These are phyloP conservation scores for Eudasyphora cyanicolor DNA, from an alignment of 2,888 invertebrate genomes.

Conservation along the genomic window DNA sequence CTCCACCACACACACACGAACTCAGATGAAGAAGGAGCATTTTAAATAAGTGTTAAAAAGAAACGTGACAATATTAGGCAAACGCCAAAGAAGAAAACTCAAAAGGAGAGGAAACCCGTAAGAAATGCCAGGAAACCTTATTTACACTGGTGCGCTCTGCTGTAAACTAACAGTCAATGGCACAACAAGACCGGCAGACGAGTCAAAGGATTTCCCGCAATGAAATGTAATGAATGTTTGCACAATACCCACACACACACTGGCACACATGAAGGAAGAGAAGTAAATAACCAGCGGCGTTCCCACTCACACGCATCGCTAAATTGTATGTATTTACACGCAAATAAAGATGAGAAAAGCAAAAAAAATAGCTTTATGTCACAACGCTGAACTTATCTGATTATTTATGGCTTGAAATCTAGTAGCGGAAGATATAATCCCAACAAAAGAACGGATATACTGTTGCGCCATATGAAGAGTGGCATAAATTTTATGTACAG, in stretches of 20 bases:
- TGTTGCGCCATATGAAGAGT: too few relatives aligned
- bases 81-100: not conserved
- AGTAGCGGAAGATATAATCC: too few relatives aligned
- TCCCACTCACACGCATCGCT: too few relatives aligned
- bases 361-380: too few relatives aligned
- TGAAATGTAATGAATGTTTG: not conserved
- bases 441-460: not conserved
- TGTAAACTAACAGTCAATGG: not conserved
- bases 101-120: not conserved
- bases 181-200: not conserved
- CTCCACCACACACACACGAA: not conserved
- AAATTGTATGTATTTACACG: not conserved
- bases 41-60: conserved; percentile 50
- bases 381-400: too few relatives aligned
- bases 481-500: too few relatives aligned
- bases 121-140: not conserved
- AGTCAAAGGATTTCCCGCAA: not conserved
- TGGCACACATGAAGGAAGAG: too few relatives aligned
- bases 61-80: conserved; percentile 54
- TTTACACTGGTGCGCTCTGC: too few relatives aligned
- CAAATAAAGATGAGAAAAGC: too few relatives aligned
- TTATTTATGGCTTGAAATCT: too few relatives aligned
- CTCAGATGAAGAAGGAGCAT: too few relatives aligned
- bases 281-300: not conserved
- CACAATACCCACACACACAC: too few relatives aligned